These are phyloP conservation scores for Fulica atra DNA, from an alignment of 2,113 vertebrate species.

Conservation along the genomic window DNA sequence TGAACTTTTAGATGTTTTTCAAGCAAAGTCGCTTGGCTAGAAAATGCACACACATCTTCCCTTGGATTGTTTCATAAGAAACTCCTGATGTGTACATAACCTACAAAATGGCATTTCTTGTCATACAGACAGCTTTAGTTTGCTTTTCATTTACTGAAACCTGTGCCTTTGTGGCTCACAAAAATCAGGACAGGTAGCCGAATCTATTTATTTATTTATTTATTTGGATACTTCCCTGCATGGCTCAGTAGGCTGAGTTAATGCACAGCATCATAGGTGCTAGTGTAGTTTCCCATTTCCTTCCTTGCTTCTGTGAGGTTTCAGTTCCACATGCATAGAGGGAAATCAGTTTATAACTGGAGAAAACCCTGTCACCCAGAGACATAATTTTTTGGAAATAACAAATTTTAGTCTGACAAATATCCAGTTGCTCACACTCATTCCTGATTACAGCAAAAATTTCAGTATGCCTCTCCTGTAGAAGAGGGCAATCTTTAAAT, in stretches of 20 bases:
- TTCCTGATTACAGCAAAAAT: background rate
- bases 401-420: background rate
- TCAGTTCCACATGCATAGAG: background rate
- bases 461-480: background rate
- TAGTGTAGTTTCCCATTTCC: background rate
- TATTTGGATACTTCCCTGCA: background rate
- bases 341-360: background rate
- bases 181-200: background rate
- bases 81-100: background rate
- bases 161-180: background rate
- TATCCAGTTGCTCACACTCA: background rate
- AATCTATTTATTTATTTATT: background rate
- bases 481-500: background rate
- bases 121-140: background rate
- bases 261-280: background rate
- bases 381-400: background rate
- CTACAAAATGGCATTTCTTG: background rate
- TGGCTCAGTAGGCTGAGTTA: background rate
- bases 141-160: background rate
- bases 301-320: background rate
- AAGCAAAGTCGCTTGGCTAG: background rate
- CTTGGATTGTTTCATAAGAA: background rate
- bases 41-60: background rate
- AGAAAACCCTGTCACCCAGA: background rate
- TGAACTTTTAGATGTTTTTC: background rate